Base-by-base conservation (phyloP, 2,797 vertebrate genomes). In the Lacerta viridis region DNA sequence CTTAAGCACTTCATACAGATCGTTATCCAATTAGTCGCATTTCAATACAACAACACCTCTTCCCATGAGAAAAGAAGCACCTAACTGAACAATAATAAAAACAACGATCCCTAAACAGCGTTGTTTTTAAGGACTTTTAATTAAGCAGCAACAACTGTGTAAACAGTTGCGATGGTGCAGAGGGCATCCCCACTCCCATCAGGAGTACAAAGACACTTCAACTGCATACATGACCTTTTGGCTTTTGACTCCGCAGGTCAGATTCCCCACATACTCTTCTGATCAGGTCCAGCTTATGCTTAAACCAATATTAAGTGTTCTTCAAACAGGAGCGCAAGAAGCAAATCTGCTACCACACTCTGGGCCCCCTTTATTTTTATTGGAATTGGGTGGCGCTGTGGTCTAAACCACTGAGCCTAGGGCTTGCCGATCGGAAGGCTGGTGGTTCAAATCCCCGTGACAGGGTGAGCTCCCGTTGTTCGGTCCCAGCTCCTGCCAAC, bases 71-170 rank as follows among this genome's bases (percentile, higher is more conserved):
- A 64, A 83, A 71, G 64, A 71, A 39, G 46, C 25, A 79, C 29
- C 4, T 13, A 79, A 55, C 46, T 86, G 46, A 72, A 79, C 43
- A 41, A 64, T 75, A 33, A 74, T 36, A 33, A 80, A 64, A 74
- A 64, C 64, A 78, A 71, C 1, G 29, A 39, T 69, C 78, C 20
- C 10, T 50, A 50, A 68, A 20, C 46, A n/a, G 68, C 36, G 41
- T 72, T 33, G 9, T 68, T 59, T 88, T 94, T 93, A 94, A 95
- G 92, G 91, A 92, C 68, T 85, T 92, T 95, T 94, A 94, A 95
- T 94, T 92, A 93, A 93, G 89, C 0, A 2, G 39, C 0, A 3
- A 41, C 92, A 96, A 94, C 90, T 93, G 89, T 92, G 91, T 90
- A 95, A 95, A 94, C 91, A 96, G 74, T 71, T 55, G 2, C 29